Conservation (phyloP, 1,140 invertebrate genomes). For the Brevipalpus yothersi region DNA sequence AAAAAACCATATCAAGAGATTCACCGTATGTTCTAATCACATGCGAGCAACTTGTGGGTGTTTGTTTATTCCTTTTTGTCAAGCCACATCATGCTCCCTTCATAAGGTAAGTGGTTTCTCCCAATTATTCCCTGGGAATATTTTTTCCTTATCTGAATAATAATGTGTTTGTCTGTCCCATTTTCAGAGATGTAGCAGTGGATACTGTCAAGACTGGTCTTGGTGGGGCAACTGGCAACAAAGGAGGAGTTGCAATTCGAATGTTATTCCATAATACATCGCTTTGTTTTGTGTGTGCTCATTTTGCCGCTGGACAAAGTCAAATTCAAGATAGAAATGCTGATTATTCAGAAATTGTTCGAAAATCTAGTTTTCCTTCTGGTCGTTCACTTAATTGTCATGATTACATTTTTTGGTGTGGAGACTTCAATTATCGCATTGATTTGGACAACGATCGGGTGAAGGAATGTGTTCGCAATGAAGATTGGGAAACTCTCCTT, state of each 20-base stretch:
- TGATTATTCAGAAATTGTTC: constrained; percentile 81
- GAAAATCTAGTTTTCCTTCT: constrained; percentile 81
- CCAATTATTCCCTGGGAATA: background rate
- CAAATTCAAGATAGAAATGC: constrained; percentile 85
- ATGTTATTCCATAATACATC: constrained; percentile 75
- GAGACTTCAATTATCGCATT: constrained; percentile 97
- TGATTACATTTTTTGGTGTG: constrained; percentile 98
- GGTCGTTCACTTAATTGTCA: constrained; percentile 69
- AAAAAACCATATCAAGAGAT: constrained; percentile 69
- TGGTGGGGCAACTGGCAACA: constrained; percentile 74
- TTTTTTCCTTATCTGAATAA: background rate
- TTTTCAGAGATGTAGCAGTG: constrained; percentile 52
- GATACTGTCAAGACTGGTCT: constrained; percentile 93
- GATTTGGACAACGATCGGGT: constrained; percentile 87
- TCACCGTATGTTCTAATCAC: constrained; percentile 71
- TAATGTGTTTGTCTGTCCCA: background rate
- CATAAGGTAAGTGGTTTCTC: constrained; percentile 27
- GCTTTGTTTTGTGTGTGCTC: constrained; percentile 89
- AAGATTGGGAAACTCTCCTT: constrained; percentile 50
- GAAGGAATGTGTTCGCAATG: constrained; percentile 49
- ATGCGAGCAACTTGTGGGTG: constrained; percentile 88
- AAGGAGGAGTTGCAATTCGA: constrained; percentile 85
- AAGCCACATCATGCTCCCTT: constrained; percentile 57
- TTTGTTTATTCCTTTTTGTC: constrained; percentile 86
- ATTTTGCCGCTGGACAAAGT: constrained; percentile 93